phyloP scores from a whole-genome alignment of 2,888 invertebrate species.

The Acanthosepion lycidas region DNA sequence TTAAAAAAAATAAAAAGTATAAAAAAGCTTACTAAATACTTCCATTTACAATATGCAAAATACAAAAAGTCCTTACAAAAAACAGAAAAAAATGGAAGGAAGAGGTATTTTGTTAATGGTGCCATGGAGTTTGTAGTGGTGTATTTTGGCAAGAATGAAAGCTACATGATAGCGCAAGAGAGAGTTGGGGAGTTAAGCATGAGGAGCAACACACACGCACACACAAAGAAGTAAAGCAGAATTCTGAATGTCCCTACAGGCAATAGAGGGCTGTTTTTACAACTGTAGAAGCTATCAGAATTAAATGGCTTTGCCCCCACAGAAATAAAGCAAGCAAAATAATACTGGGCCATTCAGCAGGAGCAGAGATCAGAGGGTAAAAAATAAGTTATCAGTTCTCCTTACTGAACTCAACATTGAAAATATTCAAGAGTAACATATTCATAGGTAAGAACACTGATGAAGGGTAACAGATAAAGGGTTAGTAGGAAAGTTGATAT shows the following conservation, averaged over 20 bases:
- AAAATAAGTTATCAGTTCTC: background rate
- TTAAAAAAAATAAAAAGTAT: too few species aligned
- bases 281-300: constrained; percentile 20
- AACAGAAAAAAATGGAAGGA: background rate
- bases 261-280: background rate
- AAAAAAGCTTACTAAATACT: background rate
- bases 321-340: background rate
- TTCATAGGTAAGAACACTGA: too few species aligned
- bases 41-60: background rate
- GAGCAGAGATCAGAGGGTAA: background rate
- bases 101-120: background rate
- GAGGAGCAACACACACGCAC: background rate
- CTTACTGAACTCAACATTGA: background rate
- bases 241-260: background rate
- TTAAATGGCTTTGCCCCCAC: background rate
- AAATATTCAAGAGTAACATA: too few species aligned
- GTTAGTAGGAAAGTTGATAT: too few species aligned
- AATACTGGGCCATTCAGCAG: background rate
- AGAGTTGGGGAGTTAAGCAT: background rate
- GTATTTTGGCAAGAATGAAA: background rate
- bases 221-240: background rate
- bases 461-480: too few species aligned
- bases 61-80: background rate
- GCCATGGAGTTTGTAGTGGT: background rate
- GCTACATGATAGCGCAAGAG: background rate